Conservation (phyloP, 2,888 invertebrate genomes). For the Tanaodytes sp. region DNA sequence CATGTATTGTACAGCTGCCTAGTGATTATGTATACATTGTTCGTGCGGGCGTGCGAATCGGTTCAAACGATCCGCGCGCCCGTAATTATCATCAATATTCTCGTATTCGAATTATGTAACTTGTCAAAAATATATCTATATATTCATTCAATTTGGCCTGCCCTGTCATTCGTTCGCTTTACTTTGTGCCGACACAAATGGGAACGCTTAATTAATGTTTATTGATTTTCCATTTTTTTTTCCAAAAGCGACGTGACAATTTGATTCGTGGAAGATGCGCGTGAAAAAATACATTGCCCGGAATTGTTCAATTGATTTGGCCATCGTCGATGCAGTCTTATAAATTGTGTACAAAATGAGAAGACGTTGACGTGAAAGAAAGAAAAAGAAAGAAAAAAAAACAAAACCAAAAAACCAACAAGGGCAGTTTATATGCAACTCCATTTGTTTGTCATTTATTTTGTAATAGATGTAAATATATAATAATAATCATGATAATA, state of each 20-base stretch:
- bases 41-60: conserved; percentile 59
- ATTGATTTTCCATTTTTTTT: neutral
- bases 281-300: neutral
- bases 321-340: conserved; percentile 42
- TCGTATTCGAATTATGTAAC: conserved; percentile 64
- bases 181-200: conserved; percentile 59
- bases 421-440: conserved; percentile 67
- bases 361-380: too few species aligned
- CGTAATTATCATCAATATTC: conserved; percentile 63
- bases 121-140: conserved; percentile 69
- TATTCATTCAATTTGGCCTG: conserved; percentile 65
- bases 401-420: conserved; percentile 69
- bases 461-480: too few species aligned
- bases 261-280: conserved; percentile 33
- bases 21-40: conserved; percentile 70
- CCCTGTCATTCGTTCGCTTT: conserved; percentile 66
- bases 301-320: conserved; percentile 32
- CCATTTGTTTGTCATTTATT: conserved; percentile 59
- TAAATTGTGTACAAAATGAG: conserved; percentile 12
- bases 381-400: too few species aligned
- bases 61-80: conserved; percentile 55
- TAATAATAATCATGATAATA: too few species aligned
- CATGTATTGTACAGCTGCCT: conserved; percentile 61
- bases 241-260: neutral
- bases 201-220: conserved; percentile 33